A percentile compares a stretch with the other conserved stretches of the same genome.
Conservation (phyloP, 2,888 invertebrate genomes). For the Hypsopygia costalis region DNA sequence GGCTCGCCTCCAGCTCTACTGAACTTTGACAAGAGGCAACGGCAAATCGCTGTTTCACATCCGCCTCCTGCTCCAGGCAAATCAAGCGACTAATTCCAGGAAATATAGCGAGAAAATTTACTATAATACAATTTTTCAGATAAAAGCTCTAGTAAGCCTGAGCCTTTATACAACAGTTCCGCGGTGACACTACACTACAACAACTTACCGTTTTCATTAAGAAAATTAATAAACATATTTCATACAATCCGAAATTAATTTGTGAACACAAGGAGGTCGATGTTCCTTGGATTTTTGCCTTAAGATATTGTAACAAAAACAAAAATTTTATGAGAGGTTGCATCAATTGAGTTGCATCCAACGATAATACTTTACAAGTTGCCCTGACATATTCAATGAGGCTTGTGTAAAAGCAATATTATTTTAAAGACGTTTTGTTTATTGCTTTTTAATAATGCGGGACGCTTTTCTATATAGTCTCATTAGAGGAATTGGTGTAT, state of each 20-base stretch:
- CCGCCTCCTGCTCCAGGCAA: constrained; percentile 7
- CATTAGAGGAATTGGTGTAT: constrained; percentile 55
- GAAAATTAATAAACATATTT: too few relatives aligned
- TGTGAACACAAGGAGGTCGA: too few relatives aligned
- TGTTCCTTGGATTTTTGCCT: constrained; percentile 21
- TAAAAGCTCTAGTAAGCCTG: too few relatives aligned
- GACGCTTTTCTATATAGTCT: constrained; percentile 49
- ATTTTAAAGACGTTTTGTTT: constrained; percentile 40
- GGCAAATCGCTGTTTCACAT: constrained; percentile 41
- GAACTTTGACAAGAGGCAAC: constrained; percentile 71
- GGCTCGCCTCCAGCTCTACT: constrained; percentile 72
- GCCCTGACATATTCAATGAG: constrained; percentile 45
- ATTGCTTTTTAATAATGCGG: constrained; percentile 51
- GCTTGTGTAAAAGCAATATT: constrained; percentile 32
- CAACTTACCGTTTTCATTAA: too few relatives aligned
- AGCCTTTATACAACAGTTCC: too few relatives aligned
- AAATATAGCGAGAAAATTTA: neutral
- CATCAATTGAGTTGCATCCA: constrained; percentile 44
- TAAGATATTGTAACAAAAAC: constrained; percentile 45
- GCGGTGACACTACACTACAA: too few relatives aligned
- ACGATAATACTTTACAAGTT: constrained; percentile 35
- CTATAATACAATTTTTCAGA: too few relatives aligned
- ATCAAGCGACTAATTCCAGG: neutral
- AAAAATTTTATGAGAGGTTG: constrained; percentile 43
- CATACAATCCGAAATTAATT: too few relatives aligned